Base-by-base conservation (phyloP, 2,888 invertebrate genomes). In the Acanthococcus lagerstroemiae region DNA sequence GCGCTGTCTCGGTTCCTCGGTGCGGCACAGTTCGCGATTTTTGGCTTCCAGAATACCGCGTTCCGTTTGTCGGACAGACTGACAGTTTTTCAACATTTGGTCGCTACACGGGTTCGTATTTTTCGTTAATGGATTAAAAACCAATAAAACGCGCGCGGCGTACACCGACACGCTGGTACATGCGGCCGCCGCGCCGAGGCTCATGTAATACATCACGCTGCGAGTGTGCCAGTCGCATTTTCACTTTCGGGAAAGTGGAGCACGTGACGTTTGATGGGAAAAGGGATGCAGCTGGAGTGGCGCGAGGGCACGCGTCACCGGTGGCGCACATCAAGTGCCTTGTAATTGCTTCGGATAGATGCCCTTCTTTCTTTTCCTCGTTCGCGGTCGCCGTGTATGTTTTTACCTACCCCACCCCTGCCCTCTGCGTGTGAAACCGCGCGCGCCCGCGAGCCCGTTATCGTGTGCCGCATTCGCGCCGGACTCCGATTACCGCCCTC, bases 331-430 rank as follows among this genome's bases (percentile, higher is more conserved):
- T 61, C 61, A 61, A 61, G 61, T 61, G 61, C 52, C 50, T 61
- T 50, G 61, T 61, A 61, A 61, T 61, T 61, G 61, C 61, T 61
- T 61, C 61, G 52, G 61, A 61, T 52, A 52, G 61, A 61, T 52
- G 52, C 26, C 30, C 26, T 37, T 52, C 30, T 61, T 61, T 26
- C 48, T 50, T 24, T 37, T 37, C n/a, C 37, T 37, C n/a, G n/a
- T 37, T 37, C 37, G 37, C 37, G 37, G 37, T 37, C 37, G n/a
- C 37, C 37, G 3, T 37, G n/a, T n/a, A n/a, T n/a, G n/a, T n/a
- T n/a, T 37, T 37, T n/a, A 37, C 37, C 37, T 37, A 37, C 37
- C 37, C n/a, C n/a, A n/a, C n/a, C n/a, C n/a, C n/a, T n/a, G n/a
- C n/a, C n/a, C 37, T 37, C 3, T n/a, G 12, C 37, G 37, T n/a